Evolutionary conservation across 1,140 invertebrate species (phyloP), one percentile per base, ranked within the genome.

Genomic region (Platyscapa corneri): DNA sequence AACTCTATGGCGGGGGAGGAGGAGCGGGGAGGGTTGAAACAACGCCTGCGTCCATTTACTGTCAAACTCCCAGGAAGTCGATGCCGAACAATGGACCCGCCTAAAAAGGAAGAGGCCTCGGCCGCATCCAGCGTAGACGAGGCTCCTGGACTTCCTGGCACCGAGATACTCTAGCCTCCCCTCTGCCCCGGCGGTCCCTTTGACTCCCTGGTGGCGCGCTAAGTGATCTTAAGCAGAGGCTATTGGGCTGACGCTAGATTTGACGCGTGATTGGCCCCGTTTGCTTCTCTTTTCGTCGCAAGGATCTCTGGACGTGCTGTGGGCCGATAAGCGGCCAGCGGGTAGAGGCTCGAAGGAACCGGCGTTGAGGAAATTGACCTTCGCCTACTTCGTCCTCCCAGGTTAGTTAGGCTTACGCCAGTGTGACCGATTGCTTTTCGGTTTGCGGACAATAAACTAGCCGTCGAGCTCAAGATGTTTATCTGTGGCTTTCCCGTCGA

Each of bases 181-280:
- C 46, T 56, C 42, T 2, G 49, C 10, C 56, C 3, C 60, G 56
- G 56, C 56, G 56, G 82, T 56, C 12, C 12, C 53, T 83, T 76
- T 83, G 82, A 83, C 53, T 76, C 70, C 14, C 81, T 46, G 6
- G 34, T 0, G 23, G 27, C n/a, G 56, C 46, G 27, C 14, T 56
- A 82, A 82, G 81, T 82, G 81, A 82, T 82, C 70, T 82, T 53
- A 27, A 77, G 14, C 46, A 5, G 20, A 8, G 27, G 18, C 49
- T 37, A 83, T 65, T 6, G 53, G 74, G 53, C 39, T 49, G 34
- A 84, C 30, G 42, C 10, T 23, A 75, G 75, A 84, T 83, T 83
- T 77, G 75, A 84, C 82, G 60, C 65, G 49, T n/a, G 77, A 79
- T 49, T 64, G 30, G 32, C 42, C 49, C 10, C 10, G 8, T 53